Evolutionary conservation across 2,113 vertebrate species (phyloP).

Genomic region (Anguilla japonica): DNA sequence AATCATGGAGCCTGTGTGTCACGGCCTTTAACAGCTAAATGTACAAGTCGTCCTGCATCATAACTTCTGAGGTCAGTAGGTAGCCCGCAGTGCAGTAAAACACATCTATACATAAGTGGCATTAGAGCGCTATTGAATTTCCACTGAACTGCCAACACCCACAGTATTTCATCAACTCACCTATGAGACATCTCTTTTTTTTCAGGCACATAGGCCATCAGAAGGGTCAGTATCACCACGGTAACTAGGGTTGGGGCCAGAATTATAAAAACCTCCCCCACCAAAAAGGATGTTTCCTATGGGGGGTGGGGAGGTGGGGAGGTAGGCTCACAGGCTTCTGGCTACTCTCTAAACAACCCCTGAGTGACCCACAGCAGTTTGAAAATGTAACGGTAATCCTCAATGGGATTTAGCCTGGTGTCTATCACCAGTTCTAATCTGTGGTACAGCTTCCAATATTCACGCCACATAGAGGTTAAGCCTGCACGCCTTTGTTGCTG

Average conservation of each 20-base stretch:
- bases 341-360: constrained; percentile 29
- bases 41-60: constrained; percentile 53
- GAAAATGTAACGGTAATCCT: constrained; percentile 31
- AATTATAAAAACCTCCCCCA: constrained; percentile 18
- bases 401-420: constrained; percentile 37
- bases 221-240: constrained; percentile 26
- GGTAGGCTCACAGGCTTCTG: constrained; percentile 41
- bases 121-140: constrained; percentile 42
- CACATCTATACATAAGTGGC: constrained; percentile 26
- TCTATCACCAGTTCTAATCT: constrained; percentile 73
- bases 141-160: constrained; percentile 21
- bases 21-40: constrained; percentile 40
- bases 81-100: constrained; percentile 28
- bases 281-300: background rate
- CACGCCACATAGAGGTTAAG: constrained; percentile 69
- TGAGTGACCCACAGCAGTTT: background rate
- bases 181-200: constrained; percentile 15
- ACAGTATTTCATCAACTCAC: constrained; percentile 43
- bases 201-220: constrained; percentile 30
- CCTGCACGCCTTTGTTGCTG: constrained; percentile 62
- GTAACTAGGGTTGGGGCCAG: constrained; percentile 35
- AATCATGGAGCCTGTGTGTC: constrained; percentile 41
- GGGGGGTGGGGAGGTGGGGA: constrained; percentile 26
- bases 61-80: constrained; percentile 35
- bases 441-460: constrained; percentile 67